Percentiles rank a stretch among this genome's conserved stretches.
Conservation (phyloP, 2,797 vertebrate genomes). For the Paedocypris micromegethes region DNA sequence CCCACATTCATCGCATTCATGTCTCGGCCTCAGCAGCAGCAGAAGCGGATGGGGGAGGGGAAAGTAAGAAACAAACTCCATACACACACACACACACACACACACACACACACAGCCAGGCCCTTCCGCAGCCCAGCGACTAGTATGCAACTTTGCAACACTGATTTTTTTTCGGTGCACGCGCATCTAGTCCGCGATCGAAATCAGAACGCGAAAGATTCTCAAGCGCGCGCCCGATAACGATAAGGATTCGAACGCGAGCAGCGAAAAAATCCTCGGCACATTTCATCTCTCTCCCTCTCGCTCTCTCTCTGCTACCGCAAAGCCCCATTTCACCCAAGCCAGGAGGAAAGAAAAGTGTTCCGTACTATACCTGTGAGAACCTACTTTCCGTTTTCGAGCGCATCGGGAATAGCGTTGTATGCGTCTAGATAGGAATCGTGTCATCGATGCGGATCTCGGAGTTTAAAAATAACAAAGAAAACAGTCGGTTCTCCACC, state of each 20-base stretch:
- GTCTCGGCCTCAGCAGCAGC: slow-evolving; percentile 70
- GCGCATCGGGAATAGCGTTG: slow-evolving; percentile 62
- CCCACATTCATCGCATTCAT: slow-evolving; percentile 69
- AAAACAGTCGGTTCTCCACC: slow-evolving; percentile 67
- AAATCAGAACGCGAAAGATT: slow-evolving; percentile 39
- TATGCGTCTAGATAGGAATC: slow-evolving; percentile 51
- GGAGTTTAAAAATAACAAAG: slow-evolving; percentile 78
- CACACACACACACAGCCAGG: slow-evolving; percentile 58
- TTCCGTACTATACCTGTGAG: slow-evolving; percentile 69
- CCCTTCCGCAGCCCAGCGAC: slow-evolving; percentile 69
- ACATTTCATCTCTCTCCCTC: slow-evolving; percentile 53
- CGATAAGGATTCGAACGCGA: slow-evolving; percentile 43
- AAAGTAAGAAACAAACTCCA: slow-evolving; percentile 71
- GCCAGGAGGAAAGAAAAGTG: slow-evolving; percentile 61
- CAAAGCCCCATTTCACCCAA: slow-evolving; percentile 59
- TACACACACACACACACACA: slow-evolving; percentile 52
- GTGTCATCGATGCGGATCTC: slow-evolving; percentile 65
- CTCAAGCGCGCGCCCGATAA: slow-evolving; percentile 30
- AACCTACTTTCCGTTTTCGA: slow-evolving; percentile 59
- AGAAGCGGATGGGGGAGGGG: slow-evolving; percentile 72
- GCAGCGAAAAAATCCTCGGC: slow-evolving; percentile 57
- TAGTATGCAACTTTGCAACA: slow-evolving; percentile 77
- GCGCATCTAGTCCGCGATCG: slow-evolving; percentile 25
- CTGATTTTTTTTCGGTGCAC: slow-evolving; percentile 54
- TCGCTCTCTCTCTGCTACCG: slow-evolving; percentile 52